phyloP scores from a whole-genome alignment of 1,140 invertebrate species.

The Helicoverpa zea region DNA sequence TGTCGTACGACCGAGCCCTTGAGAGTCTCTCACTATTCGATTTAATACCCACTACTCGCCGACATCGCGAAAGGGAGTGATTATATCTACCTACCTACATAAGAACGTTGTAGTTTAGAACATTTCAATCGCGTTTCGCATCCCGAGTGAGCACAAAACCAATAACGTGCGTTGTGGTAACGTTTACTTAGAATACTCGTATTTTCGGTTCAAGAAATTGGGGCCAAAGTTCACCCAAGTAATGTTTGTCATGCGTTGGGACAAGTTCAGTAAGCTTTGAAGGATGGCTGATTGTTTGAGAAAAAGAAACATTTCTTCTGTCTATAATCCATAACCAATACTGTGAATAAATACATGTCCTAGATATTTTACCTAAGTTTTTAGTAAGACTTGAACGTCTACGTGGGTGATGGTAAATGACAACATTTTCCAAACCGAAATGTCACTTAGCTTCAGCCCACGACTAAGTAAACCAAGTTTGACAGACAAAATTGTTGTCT shows the following conservation, averaged over 20 bases:
- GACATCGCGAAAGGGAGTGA: not conserved
- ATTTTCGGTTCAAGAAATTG: constrained; percentile 10
- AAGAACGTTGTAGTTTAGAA: not conserved
- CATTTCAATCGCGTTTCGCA: constrained; percentile 17
- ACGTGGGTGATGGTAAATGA: too few relatives aligned
- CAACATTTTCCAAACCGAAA: too few relatives aligned
- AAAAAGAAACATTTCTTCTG: too few relatives aligned
- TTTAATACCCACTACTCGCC: not conserved
- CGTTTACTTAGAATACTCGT: not conserved
- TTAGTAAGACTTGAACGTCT: too few relatives aligned
- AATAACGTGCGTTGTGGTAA: not conserved
- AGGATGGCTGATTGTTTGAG: too few relatives aligned
- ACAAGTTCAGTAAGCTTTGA: not conserved
- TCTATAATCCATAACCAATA: too few relatives aligned
- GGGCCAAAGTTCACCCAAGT: not conserved
- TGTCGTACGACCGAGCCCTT: not conserved
- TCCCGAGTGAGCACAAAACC: constrained; percentile 21
- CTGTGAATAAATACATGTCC: too few relatives aligned
- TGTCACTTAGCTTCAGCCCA: too few relatives aligned
- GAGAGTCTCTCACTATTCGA: constrained; percentile 2
- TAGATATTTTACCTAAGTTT: too few relatives aligned
- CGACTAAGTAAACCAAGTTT: not conserved
- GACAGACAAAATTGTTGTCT: not conserved
- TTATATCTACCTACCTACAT: not conserved
- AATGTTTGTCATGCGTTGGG: not conserved